These are phyloP conservation scores for Drosophila pseudoobscura DNA, from an alignment of 1,140 invertebrate genomes.

Conservation along the genomic window DNA sequence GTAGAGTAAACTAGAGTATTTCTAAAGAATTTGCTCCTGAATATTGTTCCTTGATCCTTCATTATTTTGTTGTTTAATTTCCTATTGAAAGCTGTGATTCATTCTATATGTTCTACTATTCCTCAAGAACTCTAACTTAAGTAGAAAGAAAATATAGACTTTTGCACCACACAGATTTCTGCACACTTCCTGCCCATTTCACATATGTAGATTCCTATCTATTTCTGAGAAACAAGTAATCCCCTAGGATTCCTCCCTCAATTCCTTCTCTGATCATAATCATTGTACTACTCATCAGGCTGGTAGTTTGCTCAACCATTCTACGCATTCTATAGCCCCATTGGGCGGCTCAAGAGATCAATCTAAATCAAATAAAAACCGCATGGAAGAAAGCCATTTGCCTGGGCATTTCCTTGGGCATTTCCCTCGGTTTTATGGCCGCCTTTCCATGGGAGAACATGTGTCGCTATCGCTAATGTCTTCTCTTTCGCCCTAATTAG, in stretches of 20 bases:
- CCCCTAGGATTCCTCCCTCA: neutral
- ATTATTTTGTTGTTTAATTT: no score
- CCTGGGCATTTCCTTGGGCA: slow-evolving; percentile 22
- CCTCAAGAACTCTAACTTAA: no score
- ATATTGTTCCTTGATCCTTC: no score
- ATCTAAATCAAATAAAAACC: slow-evolving; percentile 77
- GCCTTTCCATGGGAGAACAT: slow-evolving; percentile 44
- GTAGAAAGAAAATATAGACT: no score
- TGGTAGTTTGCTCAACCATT: slow-evolving; percentile 16
- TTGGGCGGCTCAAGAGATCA: slow-evolving; percentile 66
- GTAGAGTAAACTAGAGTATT: no score
- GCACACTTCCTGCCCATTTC: no score
- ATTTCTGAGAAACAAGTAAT: neutral
- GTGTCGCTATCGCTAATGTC: slow-evolving; percentile 35
- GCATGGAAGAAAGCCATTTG: slow-evolving; percentile 45
- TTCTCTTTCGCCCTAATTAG: slow-evolving; percentile 54
- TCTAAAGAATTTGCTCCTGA: no score
- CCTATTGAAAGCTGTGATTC: no score
- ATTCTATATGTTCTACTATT: no score
- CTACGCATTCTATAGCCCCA: slow-evolving; percentile 41
- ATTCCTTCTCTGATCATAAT: slow-evolving; percentile 25
- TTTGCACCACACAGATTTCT: no score
- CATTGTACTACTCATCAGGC: slow-evolving; percentile 13
- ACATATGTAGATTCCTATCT: neutral
- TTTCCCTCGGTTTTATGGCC: slow-evolving; percentile 51